These are phyloP conservation scores for Gila orcuttii DNA, from an alignment of 2,113 vertebrate genomes.

Conservation along the genomic window DNA sequence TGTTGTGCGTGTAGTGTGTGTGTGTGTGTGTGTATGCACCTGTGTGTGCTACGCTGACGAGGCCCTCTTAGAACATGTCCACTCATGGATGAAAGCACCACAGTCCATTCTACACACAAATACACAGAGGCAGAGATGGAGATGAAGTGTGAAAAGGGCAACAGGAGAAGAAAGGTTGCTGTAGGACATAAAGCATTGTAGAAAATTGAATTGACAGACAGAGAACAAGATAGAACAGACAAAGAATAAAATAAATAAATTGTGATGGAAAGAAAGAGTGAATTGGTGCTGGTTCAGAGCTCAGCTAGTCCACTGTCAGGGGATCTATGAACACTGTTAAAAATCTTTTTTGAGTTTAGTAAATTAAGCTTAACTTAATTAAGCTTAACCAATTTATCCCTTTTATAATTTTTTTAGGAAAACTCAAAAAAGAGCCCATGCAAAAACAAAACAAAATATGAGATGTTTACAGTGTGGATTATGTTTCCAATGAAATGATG, in stretches of 20 bases:
- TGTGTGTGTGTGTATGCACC: background rate
- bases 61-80: background rate
- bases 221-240: background rate
- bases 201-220: background rate
- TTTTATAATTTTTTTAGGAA: too few species aligned
- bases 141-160: background rate
- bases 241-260: background rate
- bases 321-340: background rate
- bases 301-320: background rate
- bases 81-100: background rate
- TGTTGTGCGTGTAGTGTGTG: background rate
- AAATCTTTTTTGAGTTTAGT: too few species aligned
- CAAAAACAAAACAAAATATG: too few species aligned
- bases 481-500: background rate
- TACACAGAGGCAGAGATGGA: background rate
- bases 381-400: too few species aligned
- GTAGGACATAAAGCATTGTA: background rate
- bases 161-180: background rate
- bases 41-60: background rate
- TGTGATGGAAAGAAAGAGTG: background rate
- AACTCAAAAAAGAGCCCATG: too few species aligned
- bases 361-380: too few species aligned
- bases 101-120: background rate
- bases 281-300: background rate
- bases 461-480: background rate